Evolutionary conservation across 2,888 invertebrate genomes (phyloP), one percentile per base, ranked within the genome.

Genomic region (Melanostoma mellinum): DNA sequence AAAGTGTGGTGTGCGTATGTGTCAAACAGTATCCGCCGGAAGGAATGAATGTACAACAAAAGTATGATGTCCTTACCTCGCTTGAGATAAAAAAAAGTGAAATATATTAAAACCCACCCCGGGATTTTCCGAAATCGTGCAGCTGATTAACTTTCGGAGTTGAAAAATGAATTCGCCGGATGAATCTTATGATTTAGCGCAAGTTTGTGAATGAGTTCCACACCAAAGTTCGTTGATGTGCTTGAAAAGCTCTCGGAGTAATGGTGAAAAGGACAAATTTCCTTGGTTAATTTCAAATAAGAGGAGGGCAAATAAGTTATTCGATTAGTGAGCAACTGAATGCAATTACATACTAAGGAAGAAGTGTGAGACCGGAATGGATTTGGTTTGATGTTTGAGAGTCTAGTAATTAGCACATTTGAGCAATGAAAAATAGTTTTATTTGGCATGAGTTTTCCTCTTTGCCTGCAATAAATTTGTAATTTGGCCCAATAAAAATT

Each of bases 161-260:
- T 38, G 6, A 10, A 67, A 71, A 36, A 40, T 60, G 42, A 84
- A 74, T 78, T 82, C 82, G 82, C 78, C 73, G 6, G 68, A 69
- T 84, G 84, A 84, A 84, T 9, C 71, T 10, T n/a, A 35, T 38
- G 35, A 30, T 38, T 8, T 0, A 9, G 61, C 50, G 38, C 32
- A 40, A 40, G 48, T 35, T 69, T 2, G 4, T 6, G 10, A 38
- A 63, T 46, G 6, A 5, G 33, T 84, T 78, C 78, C 79, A 84
- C 84, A 84, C 0, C 2, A 36, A 9, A 33, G 8, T 38, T 40
- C 0, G 6, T 35, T 32, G 10, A 6, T 9, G 5, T 60, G 20
- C 2, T 42, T 36, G 2, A 3, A 5, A 6, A 30, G 42, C 35
- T 52, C 20, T 56, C 20, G 20, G 20, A 20, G 20, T 20, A 20